Evolutionary conservation across 1,140 invertebrate species (phyloP).

Genomic region (Drosophila teissieri): DNA sequence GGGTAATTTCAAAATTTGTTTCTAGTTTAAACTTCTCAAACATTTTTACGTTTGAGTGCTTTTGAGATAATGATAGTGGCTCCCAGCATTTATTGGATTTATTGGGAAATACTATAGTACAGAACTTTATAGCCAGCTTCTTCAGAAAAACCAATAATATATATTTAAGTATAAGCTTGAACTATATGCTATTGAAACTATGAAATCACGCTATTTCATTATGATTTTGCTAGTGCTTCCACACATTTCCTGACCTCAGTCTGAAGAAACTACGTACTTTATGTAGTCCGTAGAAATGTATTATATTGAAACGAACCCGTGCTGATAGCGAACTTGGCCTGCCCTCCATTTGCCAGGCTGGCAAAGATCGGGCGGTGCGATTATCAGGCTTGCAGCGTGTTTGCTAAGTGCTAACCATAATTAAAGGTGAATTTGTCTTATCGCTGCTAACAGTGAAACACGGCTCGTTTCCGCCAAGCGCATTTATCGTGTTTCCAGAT

Average conservation of each 20-base stretch:
- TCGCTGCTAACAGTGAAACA: constrained; percentile 14
- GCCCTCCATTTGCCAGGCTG: constrained; percentile 4
- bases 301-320: constrained; percentile 3
- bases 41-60: no score
- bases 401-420: not conserved
- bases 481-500: constrained; percentile 39
- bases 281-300: not conserved
- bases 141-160: not conserved
- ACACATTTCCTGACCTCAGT: constrained; percentile 8
- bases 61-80: no score
- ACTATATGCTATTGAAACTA: no score
- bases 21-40: no score
- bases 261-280: constrained; percentile 6
- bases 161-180: no score
- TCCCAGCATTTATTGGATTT: no score
- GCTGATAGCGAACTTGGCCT: constrained; percentile 17
- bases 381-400: not conserved
- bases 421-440: constrained; percentile 5
- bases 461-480: constrained; percentile 20
- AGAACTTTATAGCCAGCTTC: not conserved
- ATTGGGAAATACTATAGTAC: no score
- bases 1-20: no score
- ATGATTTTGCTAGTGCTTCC: not conserved
- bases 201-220: not conserved
- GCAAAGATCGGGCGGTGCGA: constrained; percentile 23